Percentiles rank a stretch among this genome's conserved stretches.
These are phyloP conservation scores for Periphyllus acericola DNA, from an alignment of 2,888 invertebrate genomes.

Conservation along the genomic window DNA sequence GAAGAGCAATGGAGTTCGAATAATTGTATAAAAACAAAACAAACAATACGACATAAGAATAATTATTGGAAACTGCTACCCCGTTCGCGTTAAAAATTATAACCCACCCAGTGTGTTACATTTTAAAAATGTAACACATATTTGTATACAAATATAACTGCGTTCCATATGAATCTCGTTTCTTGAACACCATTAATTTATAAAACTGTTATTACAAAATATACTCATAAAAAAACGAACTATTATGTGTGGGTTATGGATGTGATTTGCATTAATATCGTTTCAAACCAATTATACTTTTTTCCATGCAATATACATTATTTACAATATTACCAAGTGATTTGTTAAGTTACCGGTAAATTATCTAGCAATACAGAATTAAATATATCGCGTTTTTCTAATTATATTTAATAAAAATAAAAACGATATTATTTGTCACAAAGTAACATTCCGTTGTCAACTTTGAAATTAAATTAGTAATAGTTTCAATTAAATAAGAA, in stretches of 20 bases:
- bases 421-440: background rate
- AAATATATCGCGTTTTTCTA: background rate
- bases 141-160: slow-evolving; percentile 26
- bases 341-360: background rate
- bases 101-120: background rate
- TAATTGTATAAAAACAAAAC: background rate
- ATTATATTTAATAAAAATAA: background rate
- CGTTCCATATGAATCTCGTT: slow-evolving; percentile 25
- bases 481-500: background rate
- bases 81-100: slow-evolving; percentile 17
- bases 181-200: slow-evolving; percentile 21
- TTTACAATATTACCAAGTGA: background rate
- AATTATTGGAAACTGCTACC: background rate
- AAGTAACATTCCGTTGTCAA: background rate
- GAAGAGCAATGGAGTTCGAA: background rate
- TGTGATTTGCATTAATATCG: background rate
- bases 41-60: background rate
- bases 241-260: slow-evolving; percentile 24
- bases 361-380: background rate
- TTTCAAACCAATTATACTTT: slow-evolving; percentile 3
- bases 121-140: slow-evolving; percentile 9
- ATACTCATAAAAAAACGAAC: slow-evolving; percentile 8
- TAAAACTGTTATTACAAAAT: slow-evolving; percentile 21
- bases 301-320: background rate
- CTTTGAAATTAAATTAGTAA: background rate